Base-by-base conservation (phyloP, 92 coral and sea anemone genomes). In the Palythoa heliodiscus region DNA sequence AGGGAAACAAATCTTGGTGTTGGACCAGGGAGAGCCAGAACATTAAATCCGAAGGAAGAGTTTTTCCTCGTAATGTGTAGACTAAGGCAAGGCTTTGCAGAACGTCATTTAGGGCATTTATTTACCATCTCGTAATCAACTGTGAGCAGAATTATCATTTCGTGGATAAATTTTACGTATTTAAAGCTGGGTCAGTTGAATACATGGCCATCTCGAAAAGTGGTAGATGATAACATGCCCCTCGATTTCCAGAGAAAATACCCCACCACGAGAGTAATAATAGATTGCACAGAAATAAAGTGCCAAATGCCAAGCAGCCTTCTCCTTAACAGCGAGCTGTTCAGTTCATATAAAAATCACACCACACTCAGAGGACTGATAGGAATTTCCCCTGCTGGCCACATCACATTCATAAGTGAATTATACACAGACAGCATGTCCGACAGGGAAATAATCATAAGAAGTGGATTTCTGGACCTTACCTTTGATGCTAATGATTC, bases 391-490 rank as follows among this genome's bases (percentile, higher is more conserved):
- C 75, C 75, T 29, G 75, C 75, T 70, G 75, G 75, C 43, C 75
- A 70, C 20, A 80, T 80, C 16, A 35, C 50, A 23, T 80, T 80
- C 52, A 70, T 83, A 24, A 82, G 87, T 68, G 37, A 70, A 48
- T 80, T 73, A 39, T 87, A 88, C 66, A 73, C 88, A 14, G 91
- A 84, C 52, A 55, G 75, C 52, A 88, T 88, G 7, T 85, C 91
- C 37, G 89, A 87, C 74, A 87, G 87, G 68, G 90, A 87, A 82
- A 87, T 87, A 15, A 87, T 82, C 50, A 48, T 25, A 37, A 82
- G 74, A 66, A 82, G 80, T 58, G 90, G 87, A 23, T 35, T 87
- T 40, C 70, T 87, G 50, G 90, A 87, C 78, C 78, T 81, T 53
- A 87, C 86, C 24, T 87, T 82, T 58, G 70, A 29, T 53, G 82